Conservation (phyloP, 2,797 vertebrate species). For the Centropyge bicolor region DNA sequence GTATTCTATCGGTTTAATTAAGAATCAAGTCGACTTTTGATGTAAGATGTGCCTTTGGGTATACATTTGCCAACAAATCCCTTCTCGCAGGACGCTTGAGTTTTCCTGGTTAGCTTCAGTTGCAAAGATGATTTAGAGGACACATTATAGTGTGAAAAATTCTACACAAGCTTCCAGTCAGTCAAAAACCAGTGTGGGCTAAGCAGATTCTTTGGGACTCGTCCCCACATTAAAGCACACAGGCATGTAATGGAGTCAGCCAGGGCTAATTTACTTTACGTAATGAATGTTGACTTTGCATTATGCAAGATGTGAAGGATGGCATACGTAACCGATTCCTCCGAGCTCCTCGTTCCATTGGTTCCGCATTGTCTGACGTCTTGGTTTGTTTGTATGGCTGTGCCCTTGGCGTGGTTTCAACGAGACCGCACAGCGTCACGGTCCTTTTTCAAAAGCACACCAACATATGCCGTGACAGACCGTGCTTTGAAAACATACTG, state of each 20-base stretch:
- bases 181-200: slow-evolving; percentile 23
- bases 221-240: slow-evolving; percentile 44
- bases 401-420: slow-evolving; percentile 27
- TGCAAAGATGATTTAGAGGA: slow-evolving; percentile 48
- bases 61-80: slow-evolving; percentile 60
- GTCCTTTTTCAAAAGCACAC: slow-evolving; percentile 7
- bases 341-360: background rate
- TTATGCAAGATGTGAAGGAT: slow-evolving; percentile 36
- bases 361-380: background rate
- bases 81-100: slow-evolving; percentile 19
- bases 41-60: slow-evolving; percentile 65
- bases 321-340: slow-evolving; percentile 13
- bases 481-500: slow-evolving; percentile 13
- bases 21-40: slow-evolving; percentile 69
- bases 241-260: slow-evolving; percentile 39
- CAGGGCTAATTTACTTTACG: slow-evolving; percentile 56
- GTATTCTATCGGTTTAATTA: slow-evolving; percentile 77
- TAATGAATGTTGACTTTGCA: slow-evolving; percentile 68
- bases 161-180: slow-evolving; percentile 18
- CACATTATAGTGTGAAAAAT: slow-evolving; percentile 34
- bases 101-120: slow-evolving; percentile 46
- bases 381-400: slow-evolving; percentile 22
- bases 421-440: background rate
- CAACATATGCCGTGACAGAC: slow-evolving; percentile 6
- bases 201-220: slow-evolving; percentile 26